These are phyloP conservation scores for Nothobranchius kuhntae DNA, from an alignment of 2,113 vertebrate genomes.

Conservation along the genomic window DNA sequence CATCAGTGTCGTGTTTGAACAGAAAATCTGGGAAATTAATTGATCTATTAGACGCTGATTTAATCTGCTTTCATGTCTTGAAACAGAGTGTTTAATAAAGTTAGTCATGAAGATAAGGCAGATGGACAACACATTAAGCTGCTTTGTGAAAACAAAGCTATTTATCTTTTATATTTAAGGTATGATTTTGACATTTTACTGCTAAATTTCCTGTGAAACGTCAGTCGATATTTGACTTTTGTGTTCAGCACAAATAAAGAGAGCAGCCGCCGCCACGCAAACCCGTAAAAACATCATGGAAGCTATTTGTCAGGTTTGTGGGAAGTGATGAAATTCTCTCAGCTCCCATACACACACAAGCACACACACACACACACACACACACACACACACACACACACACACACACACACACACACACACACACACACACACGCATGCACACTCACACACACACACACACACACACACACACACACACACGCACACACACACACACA, in stretches of 20 bases:
- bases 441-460: too few relatives aligned
- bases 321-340: constrained; percentile 29
- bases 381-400: too few relatives aligned
- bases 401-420: constrained; percentile 15
- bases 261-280: constrained; percentile 27
- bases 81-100: constrained; percentile 18
- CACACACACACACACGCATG: not conserved
- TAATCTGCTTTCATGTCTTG: constrained; percentile 41
- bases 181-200: not conserved
- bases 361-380: not conserved
- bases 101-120: constrained; percentile 14
- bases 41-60: constrained; percentile 55
- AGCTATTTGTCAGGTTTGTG: constrained; percentile 36
- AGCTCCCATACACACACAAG: not conserved
- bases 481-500: too few relatives aligned
- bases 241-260: constrained; percentile 37
- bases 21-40: constrained; percentile 40
- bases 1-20: constrained; percentile 28
- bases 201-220: not conserved
- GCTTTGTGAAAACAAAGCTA: constrained; percentile 2
- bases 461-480: too few relatives aligned
- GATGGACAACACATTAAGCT: not conserved
- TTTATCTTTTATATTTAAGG: not conserved
- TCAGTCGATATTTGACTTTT: constrained; percentile 29
- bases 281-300: constrained; percentile 36